Conservation (phyloP, 2,113 vertebrate species). For the Salvelinus namaycush region DNA sequence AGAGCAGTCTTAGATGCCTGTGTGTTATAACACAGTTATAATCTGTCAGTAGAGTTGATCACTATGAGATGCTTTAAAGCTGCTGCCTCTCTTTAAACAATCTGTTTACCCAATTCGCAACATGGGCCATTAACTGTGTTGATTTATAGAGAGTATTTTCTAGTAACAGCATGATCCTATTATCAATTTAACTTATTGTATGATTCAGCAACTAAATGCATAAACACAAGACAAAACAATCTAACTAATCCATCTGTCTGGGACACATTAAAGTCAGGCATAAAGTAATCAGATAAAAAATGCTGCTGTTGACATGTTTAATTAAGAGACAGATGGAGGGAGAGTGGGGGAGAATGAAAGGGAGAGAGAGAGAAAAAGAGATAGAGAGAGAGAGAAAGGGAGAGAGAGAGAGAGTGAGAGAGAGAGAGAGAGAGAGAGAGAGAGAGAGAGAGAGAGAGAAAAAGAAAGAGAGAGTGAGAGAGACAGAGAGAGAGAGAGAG, state of each 20-base stretch:
- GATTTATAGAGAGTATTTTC: too few species aligned
- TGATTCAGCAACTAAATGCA: slow-evolving; percentile 16
- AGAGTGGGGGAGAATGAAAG: slow-evolving; percentile 4
- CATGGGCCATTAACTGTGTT: too few species aligned
- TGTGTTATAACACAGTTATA: not conserved
- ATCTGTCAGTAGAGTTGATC: not conserved
- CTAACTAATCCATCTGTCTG: slow-evolving; percentile 1
- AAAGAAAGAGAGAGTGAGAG: too few species aligned
- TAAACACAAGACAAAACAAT: slow-evolving; percentile 23
- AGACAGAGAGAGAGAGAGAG: too few species aligned
- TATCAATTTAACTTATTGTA: not conserved
- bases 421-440: too few species aligned
- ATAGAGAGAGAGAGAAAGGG: not conserved
- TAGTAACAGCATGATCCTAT: too few species aligned
- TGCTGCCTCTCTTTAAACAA: too few species aligned
- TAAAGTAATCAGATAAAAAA: slow-evolving; percentile 46
- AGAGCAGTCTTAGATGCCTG: not conserved
- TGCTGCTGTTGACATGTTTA: slow-evolving; percentile 23
- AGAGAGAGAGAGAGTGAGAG: too few species aligned
- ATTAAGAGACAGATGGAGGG: slow-evolving; percentile 17
- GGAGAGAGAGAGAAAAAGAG: slow-evolving; percentile 14
- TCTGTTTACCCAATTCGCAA: too few species aligned
- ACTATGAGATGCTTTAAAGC: not conserved
- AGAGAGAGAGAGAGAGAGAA: too few species aligned
- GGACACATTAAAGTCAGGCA: slow-evolving; percentile 18